Evolutionary conservation across 2,113 vertebrate genomes (phyloP).

Genomic region (Xiphophorus hellerii): DNA sequence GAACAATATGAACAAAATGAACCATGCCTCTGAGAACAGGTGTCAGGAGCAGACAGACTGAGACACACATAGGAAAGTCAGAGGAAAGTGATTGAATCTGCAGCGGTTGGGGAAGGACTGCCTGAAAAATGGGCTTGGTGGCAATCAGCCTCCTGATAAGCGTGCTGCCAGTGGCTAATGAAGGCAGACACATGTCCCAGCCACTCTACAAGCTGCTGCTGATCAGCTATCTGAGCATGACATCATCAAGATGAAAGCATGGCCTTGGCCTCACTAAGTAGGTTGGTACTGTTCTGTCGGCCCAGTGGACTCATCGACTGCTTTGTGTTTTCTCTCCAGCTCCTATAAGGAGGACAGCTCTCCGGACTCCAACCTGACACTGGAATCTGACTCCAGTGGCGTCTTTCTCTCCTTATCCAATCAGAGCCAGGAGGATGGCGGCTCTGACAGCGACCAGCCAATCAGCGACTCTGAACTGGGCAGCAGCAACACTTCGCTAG

Average conservation of each 20-base stretch:
- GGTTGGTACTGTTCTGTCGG: constrained; percentile 14
- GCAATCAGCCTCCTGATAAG: neutral
- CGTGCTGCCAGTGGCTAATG: neutral
- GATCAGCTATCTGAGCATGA: constrained; percentile 5
- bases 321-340: constrained; percentile 55
- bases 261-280: constrained; percentile 23
- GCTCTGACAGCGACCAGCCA: constrained; percentile 75
- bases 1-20: neutral
- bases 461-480: constrained; percentile 73
- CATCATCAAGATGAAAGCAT: constrained; percentile 19
- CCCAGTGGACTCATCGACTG: constrained; percentile 10
- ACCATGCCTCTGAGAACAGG: neutral
- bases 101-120: neutral
- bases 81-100: neutral
- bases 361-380: constrained; percentile 78
- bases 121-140: too few relatives aligned
- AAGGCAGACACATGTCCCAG: constrained; percentile 2
- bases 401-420: constrained; percentile 79
- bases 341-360: constrained; percentile 75
- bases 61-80: neutral
- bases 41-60: neutral
- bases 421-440: constrained; percentile 75
- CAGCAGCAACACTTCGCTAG: constrained; percentile 74
- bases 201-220: constrained; percentile 20
- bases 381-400: constrained; percentile 81